phyloP scores from a whole-genome alignment of 2,888 invertebrate species.

The Sycophila texana region DNA sequence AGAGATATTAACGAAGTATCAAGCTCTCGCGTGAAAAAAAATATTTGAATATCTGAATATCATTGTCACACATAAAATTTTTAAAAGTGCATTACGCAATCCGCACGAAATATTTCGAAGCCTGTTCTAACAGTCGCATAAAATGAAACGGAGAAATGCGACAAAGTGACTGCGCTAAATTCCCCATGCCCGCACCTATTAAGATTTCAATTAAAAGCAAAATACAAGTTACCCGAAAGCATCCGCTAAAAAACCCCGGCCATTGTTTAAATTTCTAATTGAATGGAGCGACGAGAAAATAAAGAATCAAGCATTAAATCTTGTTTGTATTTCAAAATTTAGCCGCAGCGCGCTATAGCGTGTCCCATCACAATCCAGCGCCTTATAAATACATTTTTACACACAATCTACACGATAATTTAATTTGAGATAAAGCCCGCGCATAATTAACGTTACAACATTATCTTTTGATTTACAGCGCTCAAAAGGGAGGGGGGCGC shows the following conservation, averaged over 20 bases:
- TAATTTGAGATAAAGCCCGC: slow-evolving; percentile 50
- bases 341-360: background rate
- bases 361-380: slow-evolving; percentile 1
- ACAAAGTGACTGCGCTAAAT: no score
- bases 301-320: slow-evolving; percentile 31
- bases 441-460: slow-evolving; percentile 54
- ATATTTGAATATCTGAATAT: no score
- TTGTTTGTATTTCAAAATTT: slow-evolving; percentile 48
- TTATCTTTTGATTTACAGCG: slow-evolving; percentile 56
- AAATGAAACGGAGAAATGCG: no score
- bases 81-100: no score
- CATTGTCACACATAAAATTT: no score
- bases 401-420: slow-evolving; percentile 43
- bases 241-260: background rate
- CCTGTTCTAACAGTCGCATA: no score
- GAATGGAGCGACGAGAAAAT: slow-evolving; percentile 4
- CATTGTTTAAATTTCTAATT: slow-evolving; percentile 36
- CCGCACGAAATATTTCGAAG: no score
- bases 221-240: no score
- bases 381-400: slow-evolving; percentile 12
- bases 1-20: no score
- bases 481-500: background rate
- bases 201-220: no score
- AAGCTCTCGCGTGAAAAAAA: no score
- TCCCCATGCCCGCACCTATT: no score